Evolutionary conservation across 2,888 invertebrate genomes (phyloP).

Genomic region (Anodontia alba): DNA sequence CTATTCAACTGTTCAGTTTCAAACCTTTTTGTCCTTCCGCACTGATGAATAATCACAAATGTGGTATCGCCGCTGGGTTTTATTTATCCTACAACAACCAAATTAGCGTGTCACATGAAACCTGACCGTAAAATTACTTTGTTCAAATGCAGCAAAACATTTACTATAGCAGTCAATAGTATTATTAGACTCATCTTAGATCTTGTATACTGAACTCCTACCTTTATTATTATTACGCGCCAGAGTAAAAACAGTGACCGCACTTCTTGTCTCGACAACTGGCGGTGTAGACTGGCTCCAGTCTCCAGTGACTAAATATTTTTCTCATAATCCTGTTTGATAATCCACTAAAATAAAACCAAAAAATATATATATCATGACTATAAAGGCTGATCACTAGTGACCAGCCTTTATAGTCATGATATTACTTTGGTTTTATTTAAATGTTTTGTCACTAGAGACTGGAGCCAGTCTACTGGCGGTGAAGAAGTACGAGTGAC

Average conservation of each 20-base stretch:
- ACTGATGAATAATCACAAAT: slow-evolving; percentile 22
- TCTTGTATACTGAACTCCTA: not conserved
- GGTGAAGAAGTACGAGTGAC: too few species aligned
- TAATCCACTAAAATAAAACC: too few species aligned
- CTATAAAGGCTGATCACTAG: too few species aligned
- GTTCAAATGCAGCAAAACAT: slow-evolving; percentile 13
- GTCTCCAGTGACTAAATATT: too few species aligned
- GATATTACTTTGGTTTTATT: too few species aligned
- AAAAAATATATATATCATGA: too few species aligned
- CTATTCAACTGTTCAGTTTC: slow-evolving; percentile 15
- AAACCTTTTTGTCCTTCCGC: slow-evolving; percentile 10
- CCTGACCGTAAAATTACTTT: slow-evolving; percentile 31
- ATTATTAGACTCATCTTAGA: not conserved
- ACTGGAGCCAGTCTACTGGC: too few species aligned
- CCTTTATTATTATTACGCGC: not conserved
- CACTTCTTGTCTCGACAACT: too few species aligned
- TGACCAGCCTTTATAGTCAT: too few species aligned
- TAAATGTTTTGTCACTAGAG: too few species aligned
- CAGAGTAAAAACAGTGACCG: not conserved
- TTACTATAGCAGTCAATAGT: slow-evolving; percentile 15
- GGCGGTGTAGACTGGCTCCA: too few species aligned
- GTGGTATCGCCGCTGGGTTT: slow-evolving; percentile 5
- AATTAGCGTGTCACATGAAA: slow-evolving; percentile 33
- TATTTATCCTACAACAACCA: slow-evolving; percentile 20
- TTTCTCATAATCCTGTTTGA: too few species aligned